Evolutionary conservation across 2,888 invertebrate species (phyloP).

Genomic region (Ligdia adustata): DNA sequence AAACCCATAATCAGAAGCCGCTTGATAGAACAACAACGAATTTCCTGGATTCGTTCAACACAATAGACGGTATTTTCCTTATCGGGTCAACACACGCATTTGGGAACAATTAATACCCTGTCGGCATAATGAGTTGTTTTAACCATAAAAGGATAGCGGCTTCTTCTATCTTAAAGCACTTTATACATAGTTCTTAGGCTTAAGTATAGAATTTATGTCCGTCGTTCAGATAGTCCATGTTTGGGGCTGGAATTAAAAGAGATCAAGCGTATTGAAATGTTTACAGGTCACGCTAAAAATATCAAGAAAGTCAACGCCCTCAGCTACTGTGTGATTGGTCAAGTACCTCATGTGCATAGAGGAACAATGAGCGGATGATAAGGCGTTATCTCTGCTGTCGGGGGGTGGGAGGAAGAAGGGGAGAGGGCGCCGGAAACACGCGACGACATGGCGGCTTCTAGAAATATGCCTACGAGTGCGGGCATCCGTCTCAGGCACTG

Average conservation of each 20-base stretch:
- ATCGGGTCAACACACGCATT: slow-evolving; percentile 39
- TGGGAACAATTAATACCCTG: slow-evolving; percentile 26
- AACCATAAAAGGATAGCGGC: slow-evolving; percentile 19
- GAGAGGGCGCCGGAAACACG: slow-evolving; percentile 66
- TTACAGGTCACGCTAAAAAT: slow-evolving; percentile 49
- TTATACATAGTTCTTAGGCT: neutral
- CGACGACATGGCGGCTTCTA: slow-evolving; percentile 64
- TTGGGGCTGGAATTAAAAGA: slow-evolving; percentile 9
- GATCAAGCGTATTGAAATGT: slow-evolving; percentile 11
- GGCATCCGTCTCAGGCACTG: slow-evolving; percentile 50
- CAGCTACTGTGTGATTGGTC: slow-evolving; percentile 56
- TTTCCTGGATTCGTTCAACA: slow-evolving; percentile 38
- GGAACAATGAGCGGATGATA: slow-evolving; percentile 82
- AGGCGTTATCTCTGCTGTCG: slow-evolving; percentile 70
- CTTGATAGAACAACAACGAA: slow-evolving; percentile 38
- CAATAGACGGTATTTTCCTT: slow-evolving; percentile 47
- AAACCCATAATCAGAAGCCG: slow-evolving; percentile 29
- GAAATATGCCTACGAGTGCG: slow-evolving; percentile 50
- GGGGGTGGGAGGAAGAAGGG: slow-evolving; percentile 49
- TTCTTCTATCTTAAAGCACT: neutral
- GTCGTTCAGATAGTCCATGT: slow-evolving; percentile 1
- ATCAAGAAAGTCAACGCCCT: slow-evolving; percentile 68
- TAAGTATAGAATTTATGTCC: neutral
- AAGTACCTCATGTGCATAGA: slow-evolving; percentile 66
- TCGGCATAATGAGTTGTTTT: slow-evolving; percentile 19